Base-by-base conservation (phyloP, 2,888 invertebrate genomes). In the Cetonia aurata region DNA sequence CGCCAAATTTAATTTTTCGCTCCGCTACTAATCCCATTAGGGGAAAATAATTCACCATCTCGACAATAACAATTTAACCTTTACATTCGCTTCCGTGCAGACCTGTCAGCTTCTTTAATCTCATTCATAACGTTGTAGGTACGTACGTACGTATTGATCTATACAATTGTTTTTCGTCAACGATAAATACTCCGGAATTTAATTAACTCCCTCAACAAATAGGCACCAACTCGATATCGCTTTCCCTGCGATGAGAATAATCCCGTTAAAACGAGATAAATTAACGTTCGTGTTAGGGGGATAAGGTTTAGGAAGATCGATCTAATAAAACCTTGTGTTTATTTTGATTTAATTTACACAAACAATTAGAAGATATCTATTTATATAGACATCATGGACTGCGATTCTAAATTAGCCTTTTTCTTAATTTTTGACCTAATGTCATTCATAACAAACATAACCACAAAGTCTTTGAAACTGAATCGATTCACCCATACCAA, bases 1-100 rank as follows among this genome's bases (percentile, higher is more conserved):
- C 13, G 13, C 17, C 48, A 62, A 62, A 62, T 62, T 50, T 62
- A 50, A 62, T 50, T 50, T 50, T 62, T 62, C 37, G 50, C 15
- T 50, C 10, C 25, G 50, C 15, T 37, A 15, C 10, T 50, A 50
- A 50, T 50, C 9, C 48, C 37, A 3, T 15, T 50, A 50, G 33
- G 33, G n/a, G 33, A 48, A 15, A 50, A 37, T 62, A 62, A 50
- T 37, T 3, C 12, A 13, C 17, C 15, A 13, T 15, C 62, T 62
- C 15, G 6, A 17, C 31, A 19, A 1, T 50, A 62, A 62, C 37
- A 37, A 50, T 10, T 33, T 33, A 48, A 50, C 31, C 62, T 62
- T 50, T 50, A 33, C 17, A 48, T 4, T 17, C 33, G 10, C 33
- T 37, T 33, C 31, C 62, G 37, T 25, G 33, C 50, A 15, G 10